These are phyloP conservation scores for Chroicocephalus ridibundus DNA, from an alignment of 2,113 vertebrate genomes.

Conservation along the genomic window DNA sequence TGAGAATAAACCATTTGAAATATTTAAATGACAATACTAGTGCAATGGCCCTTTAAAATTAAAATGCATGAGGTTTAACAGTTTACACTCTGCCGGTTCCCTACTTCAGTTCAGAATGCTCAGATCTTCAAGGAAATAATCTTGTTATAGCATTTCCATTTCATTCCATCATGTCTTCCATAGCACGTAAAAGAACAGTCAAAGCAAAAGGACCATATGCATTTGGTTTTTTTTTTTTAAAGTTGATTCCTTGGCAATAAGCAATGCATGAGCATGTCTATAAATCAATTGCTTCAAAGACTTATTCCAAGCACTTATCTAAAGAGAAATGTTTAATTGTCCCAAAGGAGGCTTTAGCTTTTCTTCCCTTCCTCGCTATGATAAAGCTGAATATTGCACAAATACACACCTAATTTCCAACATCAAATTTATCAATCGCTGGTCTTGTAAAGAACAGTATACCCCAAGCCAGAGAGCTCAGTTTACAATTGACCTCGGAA, in stretches of 20 bases:
- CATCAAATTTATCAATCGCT: background rate
- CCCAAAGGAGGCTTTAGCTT: background rate
- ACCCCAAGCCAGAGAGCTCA: background rate
- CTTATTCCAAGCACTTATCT: background rate
- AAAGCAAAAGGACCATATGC: background rate
- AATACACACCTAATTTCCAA: background rate
- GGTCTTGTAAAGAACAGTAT: background rate
- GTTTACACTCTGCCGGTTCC: background rate
- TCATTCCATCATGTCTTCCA: background rate
- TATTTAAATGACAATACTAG: background rate
- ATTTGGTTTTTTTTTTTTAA: background rate
- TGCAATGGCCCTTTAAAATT: conserved; percentile 4
- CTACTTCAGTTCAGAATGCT: conserved; percentile 1
- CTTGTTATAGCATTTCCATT: background rate
- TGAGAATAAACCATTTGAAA: background rate
- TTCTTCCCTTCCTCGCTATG: background rate
- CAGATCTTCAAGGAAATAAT: background rate
- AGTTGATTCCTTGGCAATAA: background rate
- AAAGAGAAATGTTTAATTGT: background rate
- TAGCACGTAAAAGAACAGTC: background rate
- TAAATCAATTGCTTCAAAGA: background rate
- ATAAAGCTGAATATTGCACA: background rate
- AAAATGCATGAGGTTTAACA: background rate
- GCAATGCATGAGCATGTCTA: background rate
- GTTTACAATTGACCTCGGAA: background rate